Evolutionary conservation across 2,888 invertebrate genomes (phyloP), one percentile per base, ranked within the genome.

Genomic region (Diarsia mendica): DNA sequence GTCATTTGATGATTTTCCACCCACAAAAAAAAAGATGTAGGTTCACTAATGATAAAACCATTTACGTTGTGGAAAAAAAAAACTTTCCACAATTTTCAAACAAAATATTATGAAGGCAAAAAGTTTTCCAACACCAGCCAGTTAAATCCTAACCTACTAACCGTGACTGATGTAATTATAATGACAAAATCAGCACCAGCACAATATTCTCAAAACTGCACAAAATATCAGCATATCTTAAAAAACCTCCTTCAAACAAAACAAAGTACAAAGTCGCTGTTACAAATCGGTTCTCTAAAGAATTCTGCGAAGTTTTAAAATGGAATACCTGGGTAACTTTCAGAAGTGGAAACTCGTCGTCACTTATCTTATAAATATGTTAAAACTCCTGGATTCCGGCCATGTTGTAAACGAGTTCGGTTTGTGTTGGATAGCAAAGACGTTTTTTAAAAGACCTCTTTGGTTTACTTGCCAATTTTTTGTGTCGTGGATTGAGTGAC

Each of bases 291-390:
- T 72, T 64, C 28, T 53, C 15, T 48, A 69, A 76, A 69, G 60
- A 55, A 68, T 82, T 80, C 71, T 63, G 46, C 53, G n/a, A 76
- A 82, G 61, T 82, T 85, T 66, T 53, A 44, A 67, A 70, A 84
- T 39, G 67, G 66, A 51, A 77, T 76, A 73, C 78, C 85, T 67
- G 46, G 2, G 10, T 15, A 71, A 82, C n/a, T 77, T 67, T 2
- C 8, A 53, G 28, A 51, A 15, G 48, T 61, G 67, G 48, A 15
- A 67, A 71, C 61, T 71, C 49, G 46, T 68, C 72, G 72, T 68
- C 82, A 82, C 64, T 79, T 82, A 82, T 66, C 85, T 77, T 67
- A 77, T 80, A 80, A 79, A 83, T 84, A 84, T 83, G 83, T 85
- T 85, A 76, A 72, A 83, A 70, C 71, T 83, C 58, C 20, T 69